Conservation (phyloP, 1,140 invertebrate genomes). For the Macrotrachela quadricornifera region DNA sequence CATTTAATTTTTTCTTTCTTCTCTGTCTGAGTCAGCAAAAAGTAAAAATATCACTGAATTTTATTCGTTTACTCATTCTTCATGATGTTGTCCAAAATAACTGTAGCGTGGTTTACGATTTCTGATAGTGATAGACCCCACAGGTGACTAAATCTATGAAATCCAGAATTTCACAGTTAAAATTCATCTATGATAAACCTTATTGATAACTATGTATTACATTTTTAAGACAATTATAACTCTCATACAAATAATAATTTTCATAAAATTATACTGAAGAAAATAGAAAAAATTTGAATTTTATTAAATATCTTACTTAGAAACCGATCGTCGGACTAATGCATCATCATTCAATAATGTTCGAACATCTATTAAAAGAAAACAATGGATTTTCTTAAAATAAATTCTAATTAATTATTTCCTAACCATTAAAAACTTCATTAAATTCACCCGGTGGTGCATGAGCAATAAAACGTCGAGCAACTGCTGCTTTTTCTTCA, state of each 20-base stretch:
- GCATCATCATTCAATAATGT: constrained; percentile 82
- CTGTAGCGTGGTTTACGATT: no score
- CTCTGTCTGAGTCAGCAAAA: no score
- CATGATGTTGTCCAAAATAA: no score
- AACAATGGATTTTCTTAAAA: not conserved
- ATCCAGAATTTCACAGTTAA: no score
- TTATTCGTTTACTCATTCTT: no score
- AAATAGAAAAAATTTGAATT: constrained; percentile 9
- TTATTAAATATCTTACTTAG: constrained; percentile 32
- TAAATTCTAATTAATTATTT: not conserved
- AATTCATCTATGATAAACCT: no score
- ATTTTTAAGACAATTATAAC: no score
- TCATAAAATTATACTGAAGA: constrained; percentile 7
- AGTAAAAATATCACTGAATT: no score
- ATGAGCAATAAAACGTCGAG: constrained; percentile 87
- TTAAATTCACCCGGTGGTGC: constrained; percentile 98
- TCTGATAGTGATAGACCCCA: no score
- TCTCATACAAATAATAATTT: constrained; percentile 40
- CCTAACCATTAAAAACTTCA: constrained; percentile 79
- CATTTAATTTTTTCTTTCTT: no score
- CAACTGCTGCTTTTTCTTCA: constrained; percentile 37
- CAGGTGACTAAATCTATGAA: no score
- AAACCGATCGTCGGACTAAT: constrained; percentile 71
- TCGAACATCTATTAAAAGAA: constrained; percentile 52
- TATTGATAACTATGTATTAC: no score